Percentiles rank a stretch among this genome's conserved stretches.
Conservation (phyloP, 2,888 invertebrate species). For the Sturmia bella region DNA sequence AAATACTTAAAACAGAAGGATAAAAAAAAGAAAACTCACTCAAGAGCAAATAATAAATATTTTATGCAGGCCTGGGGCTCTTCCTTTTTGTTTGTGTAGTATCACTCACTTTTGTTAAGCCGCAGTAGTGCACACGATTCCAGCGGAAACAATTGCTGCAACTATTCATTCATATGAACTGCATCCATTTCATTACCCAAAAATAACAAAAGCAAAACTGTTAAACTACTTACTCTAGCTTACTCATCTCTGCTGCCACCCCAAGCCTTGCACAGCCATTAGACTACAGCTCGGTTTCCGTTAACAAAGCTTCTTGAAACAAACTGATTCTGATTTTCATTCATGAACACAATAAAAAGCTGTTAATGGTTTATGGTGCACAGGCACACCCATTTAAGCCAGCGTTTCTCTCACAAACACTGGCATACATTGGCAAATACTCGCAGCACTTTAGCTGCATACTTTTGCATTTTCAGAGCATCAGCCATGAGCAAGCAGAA, state of each 20-base stretch:
- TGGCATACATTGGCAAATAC: not conserved
- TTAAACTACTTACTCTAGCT: not conserved
- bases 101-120: not conserved
- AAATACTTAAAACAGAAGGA: not conserved
- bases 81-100: not conserved
- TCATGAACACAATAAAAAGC: constrained; percentile 23
- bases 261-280: not conserved
- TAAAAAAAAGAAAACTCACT: not conserved
- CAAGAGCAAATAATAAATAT: not conserved
- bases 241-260: not conserved
- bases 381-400: not conserved
- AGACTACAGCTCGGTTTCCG: constrained; percentile 12
- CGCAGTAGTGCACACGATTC: not conserved
- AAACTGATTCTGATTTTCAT: constrained; percentile 34
- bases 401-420: not conserved
- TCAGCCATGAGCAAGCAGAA: not conserved
- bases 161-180: constrained; percentile 13
- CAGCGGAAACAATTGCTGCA: constrained; percentile 10
- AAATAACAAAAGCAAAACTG: not conserved
- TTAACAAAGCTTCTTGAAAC: constrained; percentile 25
- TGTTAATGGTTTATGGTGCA: not conserved
- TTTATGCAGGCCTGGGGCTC: constrained; percentile 7
- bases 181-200: constrained; percentile 24
- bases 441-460: not conserved
- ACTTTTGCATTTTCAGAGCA: constrained; percentile 9